phyloP scores from a whole-genome alignment of 2,888 invertebrate species.

The Halictus ligatus region DNA sequence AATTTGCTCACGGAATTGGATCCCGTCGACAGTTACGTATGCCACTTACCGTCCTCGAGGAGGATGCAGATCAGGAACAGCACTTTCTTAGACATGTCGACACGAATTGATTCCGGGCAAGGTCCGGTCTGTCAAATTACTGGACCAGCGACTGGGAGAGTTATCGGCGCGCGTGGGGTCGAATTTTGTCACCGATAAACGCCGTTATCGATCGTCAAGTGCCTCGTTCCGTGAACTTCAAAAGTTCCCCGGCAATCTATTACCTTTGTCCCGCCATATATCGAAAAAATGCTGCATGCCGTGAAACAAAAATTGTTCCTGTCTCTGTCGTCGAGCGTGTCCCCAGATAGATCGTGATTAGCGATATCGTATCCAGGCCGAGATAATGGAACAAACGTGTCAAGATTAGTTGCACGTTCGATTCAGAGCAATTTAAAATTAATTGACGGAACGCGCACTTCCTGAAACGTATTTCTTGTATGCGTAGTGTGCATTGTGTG shows the following conservation, averaged over 20 bases:
- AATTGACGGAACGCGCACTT: conserved; percentile 15
- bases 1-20: not conserved
- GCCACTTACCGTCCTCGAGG: conserved; percentile 45
- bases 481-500: not conserved
- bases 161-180: not conserved
- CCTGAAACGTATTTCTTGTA: conserved; percentile 50
- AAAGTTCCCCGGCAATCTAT: conserved; percentile 40
- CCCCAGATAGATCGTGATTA: conserved; percentile 12
- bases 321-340: not conserved
- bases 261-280: conserved; percentile 18
- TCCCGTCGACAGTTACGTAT: no score
- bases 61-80: conserved; percentile 39
- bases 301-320: conserved; percentile 16
- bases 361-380: conserved; percentile 54
- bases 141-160: not conserved
- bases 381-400: conserved; percentile 66
- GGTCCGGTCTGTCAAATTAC: conserved; percentile 13
- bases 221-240: conserved; percentile 27
- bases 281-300: not conserved
- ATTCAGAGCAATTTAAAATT: conserved; percentile 41
- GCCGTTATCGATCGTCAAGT: conserved; percentile 40
- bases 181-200: conserved; percentile 35
- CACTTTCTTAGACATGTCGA: conserved; percentile 44
- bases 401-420: conserved; percentile 44
- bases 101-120: not conserved